These are phyloP conservation scores for Cartodere bifasciata DNA, from an alignment of 2,888 invertebrate species.

Conservation along the genomic window DNA sequence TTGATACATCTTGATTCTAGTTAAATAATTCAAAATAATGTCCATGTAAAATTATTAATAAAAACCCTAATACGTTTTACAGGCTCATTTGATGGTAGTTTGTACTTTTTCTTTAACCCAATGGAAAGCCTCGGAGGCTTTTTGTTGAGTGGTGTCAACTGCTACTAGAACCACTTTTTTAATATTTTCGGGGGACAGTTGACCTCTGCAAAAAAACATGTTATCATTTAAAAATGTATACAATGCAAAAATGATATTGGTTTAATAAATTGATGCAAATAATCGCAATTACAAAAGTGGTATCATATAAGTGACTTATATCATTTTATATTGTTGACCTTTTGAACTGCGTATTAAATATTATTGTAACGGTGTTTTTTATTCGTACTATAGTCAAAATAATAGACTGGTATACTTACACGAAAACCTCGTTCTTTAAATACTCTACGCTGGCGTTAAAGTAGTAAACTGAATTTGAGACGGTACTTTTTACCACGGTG, in stretches of 20 bases:
- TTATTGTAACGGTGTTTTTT: too few species aligned
- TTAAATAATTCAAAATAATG: constrained; percentile 1
- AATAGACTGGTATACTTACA: constrained; percentile 46
- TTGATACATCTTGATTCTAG: too few species aligned
- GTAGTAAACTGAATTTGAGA: constrained; percentile 39
- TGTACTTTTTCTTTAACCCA: constrained; percentile 72
- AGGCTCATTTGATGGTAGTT: constrained; percentile 28
- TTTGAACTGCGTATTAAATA: too few species aligned
- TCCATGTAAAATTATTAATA: too few species aligned
- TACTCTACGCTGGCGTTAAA: constrained; percentile 44
- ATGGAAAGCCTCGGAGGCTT: constrained; percentile 55
- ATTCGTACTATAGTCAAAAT: background rate
- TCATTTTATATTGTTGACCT: too few species aligned
- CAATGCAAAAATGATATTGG: background rate
- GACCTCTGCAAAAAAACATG: constrained; percentile 45
- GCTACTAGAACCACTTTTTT: constrained; percentile 53
- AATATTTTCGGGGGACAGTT: constrained; percentile 64
- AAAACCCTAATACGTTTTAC: background rate
- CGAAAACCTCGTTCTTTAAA: constrained; percentile 61
- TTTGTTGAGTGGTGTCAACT: constrained; percentile 53
- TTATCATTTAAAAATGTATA: constrained; percentile 1
- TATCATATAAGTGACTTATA: too few species aligned
- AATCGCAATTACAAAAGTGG: too few species aligned
- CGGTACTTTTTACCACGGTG: constrained; percentile 33
- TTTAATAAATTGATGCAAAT: too few species aligned